These are phyloP conservation scores for Tetranychus truncatus DNA, from an alignment of 2,888 invertebrate species.

Conservation along the genomic window DNA sequence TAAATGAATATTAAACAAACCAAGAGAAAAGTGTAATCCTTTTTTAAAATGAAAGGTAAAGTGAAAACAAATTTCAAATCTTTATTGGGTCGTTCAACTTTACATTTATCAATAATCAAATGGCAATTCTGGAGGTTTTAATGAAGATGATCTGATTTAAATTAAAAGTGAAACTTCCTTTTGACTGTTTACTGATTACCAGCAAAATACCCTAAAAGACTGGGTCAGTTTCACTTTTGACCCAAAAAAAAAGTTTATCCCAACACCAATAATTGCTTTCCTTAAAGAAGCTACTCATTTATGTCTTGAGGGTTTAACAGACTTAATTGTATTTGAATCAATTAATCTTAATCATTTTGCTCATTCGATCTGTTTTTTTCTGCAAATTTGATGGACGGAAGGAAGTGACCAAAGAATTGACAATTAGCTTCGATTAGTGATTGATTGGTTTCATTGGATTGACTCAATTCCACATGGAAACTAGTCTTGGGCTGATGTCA, in stretches of 20 bases:
- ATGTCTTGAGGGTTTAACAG: not conserved
- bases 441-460: not conserved
- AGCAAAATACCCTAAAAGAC: not conserved
- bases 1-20: too few species aligned
- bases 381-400: too few species aligned
- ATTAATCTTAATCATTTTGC: too few species aligned
- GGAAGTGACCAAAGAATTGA: too few species aligned
- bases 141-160: not conserved
- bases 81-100: not conserved
- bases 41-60: too few species aligned
- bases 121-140: not conserved
- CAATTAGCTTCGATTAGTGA: too few species aligned
- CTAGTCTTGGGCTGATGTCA: not conserved
- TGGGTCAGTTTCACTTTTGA: constrained; percentile 1
- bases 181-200: not conserved
- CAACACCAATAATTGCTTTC: not conserved
- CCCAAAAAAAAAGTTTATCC: not conserved
- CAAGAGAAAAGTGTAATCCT: too few species aligned
- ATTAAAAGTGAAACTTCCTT: not conserved
- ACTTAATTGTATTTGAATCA: too few species aligned
- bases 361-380: too few species aligned
- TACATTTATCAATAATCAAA: not conserved
- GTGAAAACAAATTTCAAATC: not conserved
- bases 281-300: not conserved
- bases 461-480: not conserved